Percentiles rank a stretch among this genome's conserved stretches.
phyloP scores from a whole-genome alignment of 2,888 invertebrate genomes.

The Troilus luridus region DNA sequence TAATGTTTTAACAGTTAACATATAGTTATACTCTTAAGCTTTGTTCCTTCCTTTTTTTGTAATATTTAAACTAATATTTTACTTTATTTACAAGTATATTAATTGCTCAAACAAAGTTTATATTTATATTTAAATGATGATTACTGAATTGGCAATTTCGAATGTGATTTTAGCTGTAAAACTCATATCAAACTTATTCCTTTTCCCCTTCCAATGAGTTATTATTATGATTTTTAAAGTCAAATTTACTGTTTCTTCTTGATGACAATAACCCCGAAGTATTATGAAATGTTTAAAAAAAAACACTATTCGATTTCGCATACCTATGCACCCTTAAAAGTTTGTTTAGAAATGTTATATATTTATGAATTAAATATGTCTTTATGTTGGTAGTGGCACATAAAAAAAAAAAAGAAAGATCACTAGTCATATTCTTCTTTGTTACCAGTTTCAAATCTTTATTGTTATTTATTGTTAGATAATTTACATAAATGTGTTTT shows the following conservation, averaged over 20 bases:
- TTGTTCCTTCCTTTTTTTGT: conserved; percentile 28
- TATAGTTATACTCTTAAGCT: not conserved
- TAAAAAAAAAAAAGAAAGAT: not conserved
- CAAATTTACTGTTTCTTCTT: not conserved
- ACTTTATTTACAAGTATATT: conserved; percentile 21
- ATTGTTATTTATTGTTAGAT: conserved; percentile 44
- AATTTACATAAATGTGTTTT: conserved; percentile 34
- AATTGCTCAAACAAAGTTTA: conserved; percentile 55
- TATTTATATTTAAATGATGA: conserved; percentile 47
- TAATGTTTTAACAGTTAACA: not conserved
- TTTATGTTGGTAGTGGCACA: not conserved
- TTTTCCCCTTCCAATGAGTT: not conserved
- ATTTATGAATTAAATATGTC: not conserved
- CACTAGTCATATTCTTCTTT: conserved; percentile 44
- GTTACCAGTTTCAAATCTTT: conserved; percentile 41
- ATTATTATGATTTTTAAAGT: not conserved
- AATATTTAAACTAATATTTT: not conserved
- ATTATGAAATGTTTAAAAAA: not conserved
- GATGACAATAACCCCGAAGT: conserved; percentile 33
- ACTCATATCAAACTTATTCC: not conserved
- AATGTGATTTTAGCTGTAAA: conserved; percentile 56
- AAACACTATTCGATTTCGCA: not conserved
- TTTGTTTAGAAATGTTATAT: not conserved
- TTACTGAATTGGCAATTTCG: conserved; percentile 39
- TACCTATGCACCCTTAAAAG: not conserved